Evolutionary conservation across 2,797 vertebrate genomes (phyloP).

Genomic region (Streptopelia turtur): DNA sequence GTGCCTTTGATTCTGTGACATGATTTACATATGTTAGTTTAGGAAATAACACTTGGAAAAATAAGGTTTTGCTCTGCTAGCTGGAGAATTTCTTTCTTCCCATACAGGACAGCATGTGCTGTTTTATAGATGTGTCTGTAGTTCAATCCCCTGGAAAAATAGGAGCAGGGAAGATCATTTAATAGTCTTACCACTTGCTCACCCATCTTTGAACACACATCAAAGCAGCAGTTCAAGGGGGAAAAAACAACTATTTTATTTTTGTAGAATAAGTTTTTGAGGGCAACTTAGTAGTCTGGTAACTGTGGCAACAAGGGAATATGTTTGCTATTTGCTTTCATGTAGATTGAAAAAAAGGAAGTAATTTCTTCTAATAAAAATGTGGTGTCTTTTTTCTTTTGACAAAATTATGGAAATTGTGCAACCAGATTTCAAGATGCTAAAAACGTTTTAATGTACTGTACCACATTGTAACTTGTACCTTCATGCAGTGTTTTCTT

Average conservation of each 20-base stretch:
- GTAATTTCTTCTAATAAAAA: not conserved
- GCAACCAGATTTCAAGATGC: not conserved
- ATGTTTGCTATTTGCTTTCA: slow-evolving; percentile 49
- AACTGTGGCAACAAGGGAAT: slow-evolving; percentile 54
- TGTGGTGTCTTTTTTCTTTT: not conserved
- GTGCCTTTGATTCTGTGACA: not conserved
- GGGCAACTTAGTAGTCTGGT: not conserved
- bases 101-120: not conserved
- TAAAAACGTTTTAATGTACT: not conserved
- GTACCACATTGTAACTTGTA: not conserved
- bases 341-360: slow-evolving; percentile 21
- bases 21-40: not conserved
- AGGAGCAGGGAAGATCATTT: slow-evolving; percentile 21
- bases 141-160: not conserved
- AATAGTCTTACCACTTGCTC: slow-evolving; percentile 24
- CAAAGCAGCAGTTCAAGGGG: slow-evolving; percentile 48
- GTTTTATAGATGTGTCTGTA: not conserved
- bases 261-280: slow-evolving; percentile 36
- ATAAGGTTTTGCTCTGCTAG: not conserved
- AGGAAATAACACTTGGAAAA: not conserved
- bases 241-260: not conserved
- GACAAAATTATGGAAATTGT: slow-evolving; percentile 36
- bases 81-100: not conserved
- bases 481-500: not conserved
- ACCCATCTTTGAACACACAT: slow-evolving; percentile 59